Evolutionary conservation across 2,113 vertebrate genomes (phyloP).

Genomic region (Cryptotis parvus): DNA sequence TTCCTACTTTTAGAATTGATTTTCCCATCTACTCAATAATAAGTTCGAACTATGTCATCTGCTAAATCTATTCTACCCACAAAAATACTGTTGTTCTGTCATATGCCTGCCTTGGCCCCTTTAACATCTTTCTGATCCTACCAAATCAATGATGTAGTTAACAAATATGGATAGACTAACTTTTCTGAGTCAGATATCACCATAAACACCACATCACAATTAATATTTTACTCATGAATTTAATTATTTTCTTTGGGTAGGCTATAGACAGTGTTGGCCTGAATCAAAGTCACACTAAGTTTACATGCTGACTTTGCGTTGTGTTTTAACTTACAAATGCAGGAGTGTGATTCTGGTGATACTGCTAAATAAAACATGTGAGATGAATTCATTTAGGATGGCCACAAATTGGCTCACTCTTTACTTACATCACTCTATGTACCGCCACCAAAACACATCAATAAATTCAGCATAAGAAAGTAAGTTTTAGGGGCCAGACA

Average conservation of each 20-base stretch:
- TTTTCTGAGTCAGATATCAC: not conserved
- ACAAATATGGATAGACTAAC: constrained; percentile 3
- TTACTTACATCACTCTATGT: not conserved
- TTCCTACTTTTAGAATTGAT: not conserved
- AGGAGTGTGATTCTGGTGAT: not conserved
- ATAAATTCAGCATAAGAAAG: not conserved
- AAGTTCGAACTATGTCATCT: not conserved
- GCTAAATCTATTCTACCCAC: not conserved
- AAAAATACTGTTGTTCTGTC: not conserved
- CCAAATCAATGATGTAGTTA: constrained; percentile 35
- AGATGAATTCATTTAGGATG: not conserved
- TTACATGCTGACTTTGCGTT: not conserved
- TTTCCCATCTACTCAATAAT: constrained; percentile 12
- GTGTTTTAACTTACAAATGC: not conserved
- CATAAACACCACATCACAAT: constrained; percentile 8
- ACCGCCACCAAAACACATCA: not conserved
- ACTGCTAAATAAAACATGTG: not conserved
- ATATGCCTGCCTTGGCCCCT: not conserved
- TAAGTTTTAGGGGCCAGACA: no score
- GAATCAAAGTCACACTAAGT: not conserved
- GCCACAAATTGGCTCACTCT: not conserved
- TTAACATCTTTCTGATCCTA: constrained; percentile 41
- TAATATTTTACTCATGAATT: constrained; percentile 36
- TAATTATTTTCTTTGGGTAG: constrained; percentile 2
- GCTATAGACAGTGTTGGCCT: not conserved